These are phyloP conservation scores for Drosophila tristis DNA, from an alignment of 1,140 invertebrate species.

Conservation along the genomic window DNA sequence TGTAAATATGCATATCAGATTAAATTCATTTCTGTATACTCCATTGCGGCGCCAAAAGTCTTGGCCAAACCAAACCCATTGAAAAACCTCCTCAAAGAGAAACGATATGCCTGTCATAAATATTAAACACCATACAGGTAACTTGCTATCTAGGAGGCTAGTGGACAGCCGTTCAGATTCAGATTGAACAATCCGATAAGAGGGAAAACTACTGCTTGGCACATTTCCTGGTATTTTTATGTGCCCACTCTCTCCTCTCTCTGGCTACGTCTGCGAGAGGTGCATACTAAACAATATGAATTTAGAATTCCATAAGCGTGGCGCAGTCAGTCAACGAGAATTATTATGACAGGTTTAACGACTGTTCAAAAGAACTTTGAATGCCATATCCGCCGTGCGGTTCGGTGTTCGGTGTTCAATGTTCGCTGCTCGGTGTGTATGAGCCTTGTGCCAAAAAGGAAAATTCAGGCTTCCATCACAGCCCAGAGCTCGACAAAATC, in stretches of 20 bases:
- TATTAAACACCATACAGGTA: constrained; percentile 32
- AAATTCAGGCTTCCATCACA: constrained; percentile 12
- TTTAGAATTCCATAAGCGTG: constrained; percentile 57
- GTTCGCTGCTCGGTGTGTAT: background rate
- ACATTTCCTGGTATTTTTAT: constrained; percentile 70
- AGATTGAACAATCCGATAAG: constrained; percentile 64
- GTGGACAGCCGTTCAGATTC: constrained; percentile 35
- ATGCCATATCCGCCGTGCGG: constrained; percentile 34
- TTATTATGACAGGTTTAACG: constrained; percentile 47
- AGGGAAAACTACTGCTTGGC: constrained; percentile 47
- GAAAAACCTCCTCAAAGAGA: constrained; percentile 26
- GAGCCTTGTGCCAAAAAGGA: constrained; percentile 48
- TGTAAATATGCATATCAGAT: too few species aligned
- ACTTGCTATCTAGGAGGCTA: constrained; percentile 11
- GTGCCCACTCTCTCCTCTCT: constrained; percentile 10
- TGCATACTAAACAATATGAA: constrained; percentile 56
- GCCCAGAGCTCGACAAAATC: constrained; percentile 28
- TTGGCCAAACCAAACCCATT: background rate
- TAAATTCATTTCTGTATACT: background rate
- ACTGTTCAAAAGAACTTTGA: constrained; percentile 32
- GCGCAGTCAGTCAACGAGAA: constrained; percentile 22
- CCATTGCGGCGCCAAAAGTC: constrained; percentile 9
- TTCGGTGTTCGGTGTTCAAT: too few species aligned
- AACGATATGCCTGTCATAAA: constrained; percentile 47
- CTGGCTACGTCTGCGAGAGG: constrained; percentile 23